Evolutionary conservation across 2,888 invertebrate species (phyloP), one percentile per base, ranked within the genome.

Genomic region (Perdita meconis): DNA sequence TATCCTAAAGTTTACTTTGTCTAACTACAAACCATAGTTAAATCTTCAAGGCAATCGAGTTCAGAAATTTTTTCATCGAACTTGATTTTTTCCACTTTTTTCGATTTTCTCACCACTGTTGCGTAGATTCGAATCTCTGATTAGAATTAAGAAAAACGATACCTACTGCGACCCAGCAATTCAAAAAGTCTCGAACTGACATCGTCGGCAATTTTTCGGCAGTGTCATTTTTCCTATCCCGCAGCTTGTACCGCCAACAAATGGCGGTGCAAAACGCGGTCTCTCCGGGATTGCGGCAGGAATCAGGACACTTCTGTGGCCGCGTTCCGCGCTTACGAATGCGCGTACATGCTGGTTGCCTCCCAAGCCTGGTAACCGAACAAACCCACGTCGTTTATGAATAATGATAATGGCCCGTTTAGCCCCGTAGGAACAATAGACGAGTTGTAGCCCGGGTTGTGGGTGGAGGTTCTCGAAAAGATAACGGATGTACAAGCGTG

Each of bases 321-420:
- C 57, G 65, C 69, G 59, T 42, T 57, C 19, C 40, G 69, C 70
- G 64, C 68, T 69, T 63, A 74, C 68, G 53, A 71, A 59, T 53
- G 63, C 78, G 53, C 72, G 53, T 64, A 68, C 79, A 73, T 44
- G 67, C 30, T 51, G 56, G 44, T 44, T 53, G 16, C 51, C 53
- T 50, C 57, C 44, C 55, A 8, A 44, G 30, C 26, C 22, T 53
- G 36, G 38, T 67, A 79, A 68, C 72, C 69, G 80, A 79, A 82
- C 84, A 73, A 70, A 78, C 80, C 57, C 75, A 79, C 78, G 86
- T 82, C 84, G 83, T 84, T 87, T 88, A 88, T 89, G 88, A 89
- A 89, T 89, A 89, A 89, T 86, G 89, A 89, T 89, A 89, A 89
- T 88, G 85, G 85, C 81, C 82, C 84, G 88, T 85, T 86, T 82